Conservation (phyloP, 1,140 invertebrate genomes). For the Drosophila punjabiensis region DNA sequence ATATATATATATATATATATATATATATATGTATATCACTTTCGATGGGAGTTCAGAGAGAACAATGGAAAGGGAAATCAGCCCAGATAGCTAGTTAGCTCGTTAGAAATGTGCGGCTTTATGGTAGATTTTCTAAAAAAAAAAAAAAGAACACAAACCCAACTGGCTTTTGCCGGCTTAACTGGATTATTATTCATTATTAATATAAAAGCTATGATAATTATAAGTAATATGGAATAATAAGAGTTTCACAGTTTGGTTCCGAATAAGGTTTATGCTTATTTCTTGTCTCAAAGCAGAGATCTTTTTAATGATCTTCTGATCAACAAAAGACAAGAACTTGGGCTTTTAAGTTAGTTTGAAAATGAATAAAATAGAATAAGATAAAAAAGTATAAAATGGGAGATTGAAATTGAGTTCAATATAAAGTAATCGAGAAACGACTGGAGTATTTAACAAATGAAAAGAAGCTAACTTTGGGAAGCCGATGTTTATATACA, state of each 20-base stretch:
- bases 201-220: not conserved
- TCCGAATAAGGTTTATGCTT: not conserved
- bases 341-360: not conserved
- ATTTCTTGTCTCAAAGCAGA: not conserved
- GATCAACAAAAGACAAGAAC: not conserved
- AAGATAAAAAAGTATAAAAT: too few relatives aligned
- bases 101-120: conserved; percentile 5
- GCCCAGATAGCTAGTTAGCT: conserved; percentile 2
- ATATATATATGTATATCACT: conserved; percentile 2
- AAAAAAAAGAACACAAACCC: not conserved
- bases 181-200: not conserved
- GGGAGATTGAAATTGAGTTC: too few relatives aligned
- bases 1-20: not conserved
- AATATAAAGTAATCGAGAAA: too few relatives aligned
- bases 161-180: conserved; percentile 1
- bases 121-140: not conserved
- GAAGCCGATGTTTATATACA: too few relatives aligned
- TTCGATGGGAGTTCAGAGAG: conserved; percentile 18
- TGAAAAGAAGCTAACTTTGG: too few relatives aligned
- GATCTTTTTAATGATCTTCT: not conserved
- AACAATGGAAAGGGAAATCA: conserved; percentile 33
- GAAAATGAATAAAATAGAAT: not conserved
- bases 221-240: too few relatives aligned
- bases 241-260: not conserved
- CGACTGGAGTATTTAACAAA: too few relatives aligned